A percentile compares a stretch with the other conserved stretches of the same genome.
Evolutionary conservation across 2,113 vertebrate species (phyloP).

Genomic region (Tonatia bakeri): DNA sequence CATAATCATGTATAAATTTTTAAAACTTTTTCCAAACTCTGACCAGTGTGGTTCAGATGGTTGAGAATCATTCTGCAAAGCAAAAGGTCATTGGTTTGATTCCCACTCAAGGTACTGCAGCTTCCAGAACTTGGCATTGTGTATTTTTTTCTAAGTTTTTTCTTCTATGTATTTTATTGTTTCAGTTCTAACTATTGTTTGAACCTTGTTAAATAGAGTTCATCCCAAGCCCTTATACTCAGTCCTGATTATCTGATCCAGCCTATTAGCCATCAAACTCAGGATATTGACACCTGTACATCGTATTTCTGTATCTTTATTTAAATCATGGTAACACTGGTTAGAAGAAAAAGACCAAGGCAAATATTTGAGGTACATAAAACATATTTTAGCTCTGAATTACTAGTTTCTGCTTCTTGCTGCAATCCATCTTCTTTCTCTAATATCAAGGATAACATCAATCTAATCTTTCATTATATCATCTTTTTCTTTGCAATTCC

Average conservation of each 20-base stretch:
- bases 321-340: not conserved
- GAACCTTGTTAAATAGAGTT: not conserved
- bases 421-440: not conserved
- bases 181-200: not conserved
- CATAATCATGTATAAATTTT: not conserved
- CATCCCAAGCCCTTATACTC: not conserved
- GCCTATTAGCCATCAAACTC: not conserved
- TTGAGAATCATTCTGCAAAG: no score
- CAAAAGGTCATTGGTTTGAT: no score
- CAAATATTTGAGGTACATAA: not conserved
- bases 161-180: not conserved
- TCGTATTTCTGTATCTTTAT: not conserved
- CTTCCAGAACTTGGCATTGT: not conserved
- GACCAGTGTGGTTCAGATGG: no score
- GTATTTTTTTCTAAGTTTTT: not conserved
- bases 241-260: not conserved
- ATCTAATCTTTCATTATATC: not conserved
- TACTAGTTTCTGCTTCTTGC: not conserved
- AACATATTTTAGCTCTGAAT: not conserved
- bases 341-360: not conserved
- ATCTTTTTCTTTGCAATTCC: not conserved
- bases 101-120: no score
- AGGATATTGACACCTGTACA: not conserved
- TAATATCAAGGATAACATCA: not conserved
- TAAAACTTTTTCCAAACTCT: not conserved